Conservation (phyloP, 1,140 invertebrate species). For the Pantala flavescens region DNA sequence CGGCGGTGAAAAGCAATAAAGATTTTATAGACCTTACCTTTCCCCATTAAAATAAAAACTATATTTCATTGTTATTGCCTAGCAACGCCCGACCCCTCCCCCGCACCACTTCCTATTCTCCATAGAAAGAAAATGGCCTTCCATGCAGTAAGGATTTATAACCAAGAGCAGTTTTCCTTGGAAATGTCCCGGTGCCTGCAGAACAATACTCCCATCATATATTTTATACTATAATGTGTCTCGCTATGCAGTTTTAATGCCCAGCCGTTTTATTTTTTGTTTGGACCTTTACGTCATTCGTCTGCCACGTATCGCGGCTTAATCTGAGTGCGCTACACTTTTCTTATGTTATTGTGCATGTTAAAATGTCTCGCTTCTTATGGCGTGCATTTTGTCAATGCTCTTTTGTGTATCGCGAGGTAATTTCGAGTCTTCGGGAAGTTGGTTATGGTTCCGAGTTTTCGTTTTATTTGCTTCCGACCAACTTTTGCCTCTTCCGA, state of each 20-base stretch:
- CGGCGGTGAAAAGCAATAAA: neutral
- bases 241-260: neutral
- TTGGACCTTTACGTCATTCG: neutral
- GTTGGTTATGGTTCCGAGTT: too few species aligned
- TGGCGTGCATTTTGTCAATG: too few species aligned
- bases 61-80: constrained; percentile 10
- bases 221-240: constrained; percentile 10
- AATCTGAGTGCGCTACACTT: neutral
- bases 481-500: too few species aligned
- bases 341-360: too few species aligned
- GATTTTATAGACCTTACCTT: constrained; percentile 6
- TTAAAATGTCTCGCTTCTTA: too few species aligned
- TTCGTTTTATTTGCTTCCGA: too few species aligned
- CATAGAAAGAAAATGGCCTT: constrained; percentile 9
- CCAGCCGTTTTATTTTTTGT: neutral
- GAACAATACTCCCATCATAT: constrained; percentile 9
- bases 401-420: too few species aligned
- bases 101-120: neutral
- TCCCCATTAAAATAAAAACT: constrained; percentile 7
- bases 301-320: neutral
- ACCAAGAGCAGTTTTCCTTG: constrained; percentile 4
- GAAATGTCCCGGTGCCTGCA: constrained; percentile 6
- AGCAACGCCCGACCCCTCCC: neutral
- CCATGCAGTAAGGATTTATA: constrained; percentile 4
- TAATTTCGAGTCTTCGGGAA: too few species aligned